These are phyloP conservation scores for Cyrtodaria siliqua DNA, from an alignment of 2,888 invertebrate species.

Conservation along the genomic window DNA sequence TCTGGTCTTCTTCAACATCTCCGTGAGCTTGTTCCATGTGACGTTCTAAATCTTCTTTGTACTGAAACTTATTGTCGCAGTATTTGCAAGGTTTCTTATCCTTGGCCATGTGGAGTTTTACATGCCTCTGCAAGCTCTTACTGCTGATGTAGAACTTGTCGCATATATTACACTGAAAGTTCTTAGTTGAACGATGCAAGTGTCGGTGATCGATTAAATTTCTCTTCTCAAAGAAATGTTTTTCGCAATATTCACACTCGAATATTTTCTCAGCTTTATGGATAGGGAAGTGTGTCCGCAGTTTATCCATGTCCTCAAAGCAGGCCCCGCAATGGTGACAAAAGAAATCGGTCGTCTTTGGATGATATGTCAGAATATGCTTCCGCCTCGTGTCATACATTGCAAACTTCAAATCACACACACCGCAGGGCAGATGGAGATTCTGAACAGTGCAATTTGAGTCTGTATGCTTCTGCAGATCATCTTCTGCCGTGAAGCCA, in stretches of 20 bases:
- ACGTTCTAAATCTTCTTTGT: slow-evolving; percentile 28
- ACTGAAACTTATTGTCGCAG: slow-evolving; percentile 45
- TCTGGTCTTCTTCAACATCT: slow-evolving; percentile 2
- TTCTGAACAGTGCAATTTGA: slow-evolving; percentile 33
- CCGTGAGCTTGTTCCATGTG: slow-evolving; percentile 40
- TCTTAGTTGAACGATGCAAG: slow-evolving; percentile 33
- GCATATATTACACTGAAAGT: slow-evolving; percentile 49
- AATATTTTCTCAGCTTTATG: slow-evolving; percentile 54
- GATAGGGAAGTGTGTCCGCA: slow-evolving; percentile 40
- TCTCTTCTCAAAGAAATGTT: slow-evolving; percentile 55
- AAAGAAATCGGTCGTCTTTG: slow-evolving; percentile 35
- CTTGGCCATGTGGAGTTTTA: slow-evolving; percentile 45
- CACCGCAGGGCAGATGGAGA: slow-evolving; percentile 46
- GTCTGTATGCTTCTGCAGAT: slow-evolving; percentile 28
- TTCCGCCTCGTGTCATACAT: slow-evolving; percentile 53
- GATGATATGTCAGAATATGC: slow-evolving; percentile 44
- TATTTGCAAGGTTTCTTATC: slow-evolving; percentile 34
- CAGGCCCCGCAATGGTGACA: slow-evolving; percentile 54
- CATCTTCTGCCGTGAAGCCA: slow-evolving; percentile 44
- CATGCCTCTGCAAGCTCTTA: slow-evolving; percentile 52
- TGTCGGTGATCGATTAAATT: slow-evolving; percentile 53
- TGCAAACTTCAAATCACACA: slow-evolving; percentile 39
- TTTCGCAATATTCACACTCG: slow-evolving; percentile 51
- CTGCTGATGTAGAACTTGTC: slow-evolving; percentile 43
- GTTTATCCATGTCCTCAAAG: slow-evolving; percentile 20